Evolutionary conservation across 2,113 vertebrate species (phyloP), one percentile per base, ranked within the genome.

Genomic region (Alouatta palliata): DNA sequence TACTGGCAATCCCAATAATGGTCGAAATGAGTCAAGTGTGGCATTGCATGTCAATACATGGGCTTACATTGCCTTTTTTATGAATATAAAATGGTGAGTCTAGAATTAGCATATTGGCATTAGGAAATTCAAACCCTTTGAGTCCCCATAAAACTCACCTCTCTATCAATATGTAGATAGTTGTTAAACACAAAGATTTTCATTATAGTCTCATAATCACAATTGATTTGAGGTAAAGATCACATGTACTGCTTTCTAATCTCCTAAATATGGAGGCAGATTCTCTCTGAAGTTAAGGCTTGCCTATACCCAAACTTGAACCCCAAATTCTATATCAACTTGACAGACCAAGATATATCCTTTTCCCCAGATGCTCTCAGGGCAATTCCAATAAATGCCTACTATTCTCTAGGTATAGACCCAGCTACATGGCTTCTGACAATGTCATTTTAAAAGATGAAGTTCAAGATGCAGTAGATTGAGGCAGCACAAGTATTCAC

Each of bases 1-100:
- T 37, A 52, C 90, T 96, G 89, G 83, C 86, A 93, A 77, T 52
- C 35, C 45, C 45, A 86, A 90, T 58, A 92, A 94, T 70, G 16
- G 25, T 45, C 66, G 76, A 80, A 83, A 87, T 56, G 87, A 94
- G 94, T 93, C 88, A 86, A 79, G 70, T 10, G 43, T 91, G 61
- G 11, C 76, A 90, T 68, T 68, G 40, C 32, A 54, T 64, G 66
- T 80, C 75, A 92, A 64, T 14, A 30, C 40, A 68, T 58, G 13
- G 30, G 47, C n/a, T 77, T 43, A 70, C 11, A 73, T 47, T 73
- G 92, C 80, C 91, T 90, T 93, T 40, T 73, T 73, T 66, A 4
- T 71, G 30, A 87, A 56, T 86, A 89, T 83, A 83, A 93, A 79
- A 66, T 61, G 11, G 81, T 56, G 32, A 14, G 30, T 76, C 52